Evolutionary conservation across 1,140 invertebrate species (phyloP).

Genomic region (Bathynomus jamesi): DNA sequence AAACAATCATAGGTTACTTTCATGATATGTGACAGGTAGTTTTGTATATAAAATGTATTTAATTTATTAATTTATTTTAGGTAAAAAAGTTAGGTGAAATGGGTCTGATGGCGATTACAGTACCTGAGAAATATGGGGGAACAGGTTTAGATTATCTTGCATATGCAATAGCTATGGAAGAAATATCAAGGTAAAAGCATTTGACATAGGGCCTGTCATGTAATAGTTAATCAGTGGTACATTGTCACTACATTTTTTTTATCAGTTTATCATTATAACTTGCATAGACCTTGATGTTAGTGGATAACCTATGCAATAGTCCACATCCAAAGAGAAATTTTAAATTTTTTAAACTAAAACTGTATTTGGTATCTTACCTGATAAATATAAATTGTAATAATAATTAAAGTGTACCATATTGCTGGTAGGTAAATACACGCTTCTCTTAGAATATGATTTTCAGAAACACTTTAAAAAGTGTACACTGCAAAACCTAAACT

Average conservation of each 20-base stretch:
- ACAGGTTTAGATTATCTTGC: neutral
- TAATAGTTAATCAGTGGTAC: neutral
- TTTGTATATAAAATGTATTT: neutral
- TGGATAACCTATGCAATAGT: neutral
- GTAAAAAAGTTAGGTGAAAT: neutral
- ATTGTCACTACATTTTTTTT: neutral
- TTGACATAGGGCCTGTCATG: slow-evolving; percentile 46
- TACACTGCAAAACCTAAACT: neutral
- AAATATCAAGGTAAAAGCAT: neutral
- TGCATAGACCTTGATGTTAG: neutral
- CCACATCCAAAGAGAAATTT: no score
- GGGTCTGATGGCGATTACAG: neutral
- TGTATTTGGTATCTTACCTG: no score
- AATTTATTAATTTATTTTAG: slow-evolving; percentile 8
- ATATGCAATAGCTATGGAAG: neutral
- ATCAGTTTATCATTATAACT: neutral
- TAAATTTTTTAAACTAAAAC: no score
- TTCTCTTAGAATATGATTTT: no score
- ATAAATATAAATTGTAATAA: no score
- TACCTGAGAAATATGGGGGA: slow-evolving; percentile 6
- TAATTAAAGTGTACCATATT: no score
- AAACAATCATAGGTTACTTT: neutral
- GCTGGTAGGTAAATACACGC: no score
- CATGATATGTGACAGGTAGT: neutral
- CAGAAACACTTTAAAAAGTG: no score